A percentile compares a stretch with the other conserved stretches of the same genome.
phyloP scores from a whole-genome alignment of 2,113 vertebrate species.

The Ivindomyrus marchei region DNA sequence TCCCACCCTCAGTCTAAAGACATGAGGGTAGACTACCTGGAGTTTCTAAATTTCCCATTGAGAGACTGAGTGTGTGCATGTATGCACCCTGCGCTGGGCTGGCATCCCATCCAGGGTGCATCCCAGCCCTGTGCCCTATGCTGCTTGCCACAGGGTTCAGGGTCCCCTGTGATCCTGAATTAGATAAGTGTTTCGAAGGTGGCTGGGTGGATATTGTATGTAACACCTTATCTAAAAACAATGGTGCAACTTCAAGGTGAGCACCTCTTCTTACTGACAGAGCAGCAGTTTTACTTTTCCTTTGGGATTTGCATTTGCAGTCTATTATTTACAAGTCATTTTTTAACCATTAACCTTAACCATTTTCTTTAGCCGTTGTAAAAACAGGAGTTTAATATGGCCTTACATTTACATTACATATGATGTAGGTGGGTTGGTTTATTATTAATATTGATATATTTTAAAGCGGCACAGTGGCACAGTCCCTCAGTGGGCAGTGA shows the following conservation, averaged over 20 bases:
- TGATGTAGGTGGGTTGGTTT: neutral
- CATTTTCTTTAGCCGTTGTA: neutral
- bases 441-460: neutral
- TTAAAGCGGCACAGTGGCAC: neutral
- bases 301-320: neutral
- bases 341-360: neutral
- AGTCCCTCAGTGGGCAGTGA: neutral
- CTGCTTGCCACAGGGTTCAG: neutral
- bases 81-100: neutral
- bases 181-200: neutral
- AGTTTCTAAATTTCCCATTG: neutral
- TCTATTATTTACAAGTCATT: neutral
- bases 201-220: neutral
- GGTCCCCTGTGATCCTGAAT: neutral
- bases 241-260: neutral
- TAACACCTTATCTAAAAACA: neutral
- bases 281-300: neutral
- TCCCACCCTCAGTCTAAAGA: neutral
- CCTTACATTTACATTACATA: neutral
- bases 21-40: neutral
- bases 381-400: neutral
- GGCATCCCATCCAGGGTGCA: neutral
- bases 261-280: neutral
- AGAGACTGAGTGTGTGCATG: neutral
- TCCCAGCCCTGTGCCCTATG: neutral